Base-by-base conservation (phyloP, 1,140 invertebrate genomes). In the Drosophila navojoa region DNA sequence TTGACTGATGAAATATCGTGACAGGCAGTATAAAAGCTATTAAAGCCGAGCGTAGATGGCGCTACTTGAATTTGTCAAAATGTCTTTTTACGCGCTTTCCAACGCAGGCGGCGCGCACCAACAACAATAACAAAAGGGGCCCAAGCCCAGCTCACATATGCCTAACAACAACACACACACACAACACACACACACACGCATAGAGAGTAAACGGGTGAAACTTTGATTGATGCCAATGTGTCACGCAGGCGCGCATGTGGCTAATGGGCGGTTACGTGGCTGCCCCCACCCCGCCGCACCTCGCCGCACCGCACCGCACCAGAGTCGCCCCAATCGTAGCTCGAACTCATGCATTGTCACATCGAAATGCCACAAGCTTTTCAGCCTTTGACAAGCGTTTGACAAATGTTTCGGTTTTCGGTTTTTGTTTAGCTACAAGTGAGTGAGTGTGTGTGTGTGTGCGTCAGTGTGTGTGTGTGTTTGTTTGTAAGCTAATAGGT, bases 61-160 rank as follows among this genome's bases (percentile, higher is more conserved):
- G 89, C 87, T 90, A 89, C 89, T 91, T 91, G 81, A 91, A 91
- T 91, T 91, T 91, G 90, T 91, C 90, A 91, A 91, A 91, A 87
- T 91, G 85, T 91, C 82, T 90, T 91, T 79, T 91, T 90, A 89
- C 76, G 82, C 81, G 64, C 61, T 32, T 32, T 32, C 32, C 32
- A 32, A 9, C 32, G 32, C 32, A 32, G 32, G 32, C 32, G 32
- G 32, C 32, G 32, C 32, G 32, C 32, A 32, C 5, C 32, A 72
- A 47, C 29, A 54, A 69, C 52, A 40, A 77, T 60, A 58, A 69
- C 59, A 57, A 67, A 38, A 63, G 47, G 13, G 52, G 32, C 45
- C 71, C 68, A 64, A 64, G 32, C 15, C 45, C 61, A 42, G 55
- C 55, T 35, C 27, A 40, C 57, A 54, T 42, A 35, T 40, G 5